phyloP scores from a whole-genome alignment of 2,113 vertebrate genomes.

The Scartelaos histophorus region DNA sequence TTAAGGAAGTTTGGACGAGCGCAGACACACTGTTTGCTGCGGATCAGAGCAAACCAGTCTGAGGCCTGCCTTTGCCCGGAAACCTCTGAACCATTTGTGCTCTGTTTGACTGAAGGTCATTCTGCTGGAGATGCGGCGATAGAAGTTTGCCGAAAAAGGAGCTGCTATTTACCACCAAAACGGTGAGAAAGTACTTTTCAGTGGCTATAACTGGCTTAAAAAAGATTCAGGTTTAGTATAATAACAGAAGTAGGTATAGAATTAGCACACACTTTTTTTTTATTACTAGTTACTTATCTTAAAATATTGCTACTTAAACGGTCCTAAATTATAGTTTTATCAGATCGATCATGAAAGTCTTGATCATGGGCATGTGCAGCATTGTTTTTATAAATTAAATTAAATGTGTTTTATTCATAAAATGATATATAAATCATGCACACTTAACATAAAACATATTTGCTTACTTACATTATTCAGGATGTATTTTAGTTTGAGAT shows the following conservation, averaged over 20 bases:
- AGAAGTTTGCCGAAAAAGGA: background rate
- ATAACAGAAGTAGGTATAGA: no score
- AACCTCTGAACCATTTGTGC: background rate
- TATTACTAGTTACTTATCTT: background rate
- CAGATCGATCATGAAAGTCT: no score
- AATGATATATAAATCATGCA: background rate
- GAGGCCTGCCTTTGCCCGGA: background rate
- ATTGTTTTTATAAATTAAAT: background rate
- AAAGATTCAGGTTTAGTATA: background rate
- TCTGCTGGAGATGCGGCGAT: background rate
- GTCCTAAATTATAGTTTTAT: no score
- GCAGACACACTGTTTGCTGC: background rate
- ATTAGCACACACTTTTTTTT: background rate
- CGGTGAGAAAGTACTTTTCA: background rate
- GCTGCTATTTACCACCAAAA: background rate
- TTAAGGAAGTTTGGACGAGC: constrained; percentile 60
- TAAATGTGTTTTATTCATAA: background rate
- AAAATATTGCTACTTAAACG: background rate
- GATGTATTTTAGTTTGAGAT: no score
- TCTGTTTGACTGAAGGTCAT: background rate
- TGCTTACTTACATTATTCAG: no score
- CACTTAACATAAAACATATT: no score
- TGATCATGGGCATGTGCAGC: background rate
- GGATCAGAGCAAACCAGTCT: background rate
- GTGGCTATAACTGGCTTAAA: background rate